These are phyloP conservation scores for Drosophila phalerata DNA, from an alignment of 2,888 invertebrate species.

Conservation along the genomic window DNA sequence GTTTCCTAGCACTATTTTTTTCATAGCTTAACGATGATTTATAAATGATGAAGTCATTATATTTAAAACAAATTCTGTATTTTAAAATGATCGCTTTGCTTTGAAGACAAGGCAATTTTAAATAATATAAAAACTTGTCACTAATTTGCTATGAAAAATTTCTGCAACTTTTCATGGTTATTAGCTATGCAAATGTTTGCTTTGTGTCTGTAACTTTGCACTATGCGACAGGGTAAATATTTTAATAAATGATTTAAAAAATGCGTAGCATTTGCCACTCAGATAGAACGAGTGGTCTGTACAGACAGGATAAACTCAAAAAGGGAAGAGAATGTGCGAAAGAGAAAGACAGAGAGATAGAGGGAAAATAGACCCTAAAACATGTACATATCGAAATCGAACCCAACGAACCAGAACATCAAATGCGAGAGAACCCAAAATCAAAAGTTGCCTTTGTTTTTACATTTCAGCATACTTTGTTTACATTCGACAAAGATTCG, in stretches of 20 bases:
- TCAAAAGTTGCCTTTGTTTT: conserved; percentile 41
- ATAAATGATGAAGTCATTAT: too few relatives aligned
- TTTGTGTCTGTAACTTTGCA: conserved; percentile 50
- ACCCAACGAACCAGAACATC: conserved; percentile 47
- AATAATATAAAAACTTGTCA: neutral
- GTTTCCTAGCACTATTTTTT: too few relatives aligned
- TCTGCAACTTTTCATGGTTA: conserved; percentile 22
- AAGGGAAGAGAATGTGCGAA: neutral
- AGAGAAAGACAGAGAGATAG: neutral
- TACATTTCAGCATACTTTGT: conserved; percentile 68
- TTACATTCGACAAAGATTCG: conserved; percentile 53
- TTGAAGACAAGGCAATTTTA: neutral
- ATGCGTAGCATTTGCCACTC: conserved; percentile 22
- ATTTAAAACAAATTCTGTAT: too few relatives aligned
- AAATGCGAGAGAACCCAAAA: conserved; percentile 34
- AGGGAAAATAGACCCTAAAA: conserved; percentile 10
- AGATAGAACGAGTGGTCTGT: conserved; percentile 1
- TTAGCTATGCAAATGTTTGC: conserved; percentile 57
- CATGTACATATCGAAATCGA: conserved; percentile 34
- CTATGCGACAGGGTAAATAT: conserved; percentile 55
- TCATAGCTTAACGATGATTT: too few relatives aligned
- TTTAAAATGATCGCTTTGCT: neutral
- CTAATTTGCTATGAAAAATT: conserved; percentile 16
- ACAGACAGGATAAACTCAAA: neutral
- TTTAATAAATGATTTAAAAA: conserved; percentile 51